A percentile compares a stretch with the other conserved stretches of the same genome.
Evolutionary conservation across 2,888 invertebrate species (phyloP).

Genomic region (Drosophila neotestacea): DNA sequence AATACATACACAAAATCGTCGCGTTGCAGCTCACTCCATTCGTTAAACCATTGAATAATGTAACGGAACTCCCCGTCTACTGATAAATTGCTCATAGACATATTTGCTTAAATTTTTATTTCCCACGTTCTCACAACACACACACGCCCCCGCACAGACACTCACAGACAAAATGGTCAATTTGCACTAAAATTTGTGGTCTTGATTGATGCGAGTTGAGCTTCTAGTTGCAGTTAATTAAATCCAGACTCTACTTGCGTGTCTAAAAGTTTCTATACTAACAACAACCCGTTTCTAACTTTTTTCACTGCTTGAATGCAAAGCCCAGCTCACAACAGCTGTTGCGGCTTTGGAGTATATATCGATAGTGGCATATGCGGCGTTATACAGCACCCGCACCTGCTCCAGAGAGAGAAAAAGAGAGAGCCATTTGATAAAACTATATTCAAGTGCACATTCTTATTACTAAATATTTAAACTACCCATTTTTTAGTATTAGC

Average conservation of each 20-base stretch:
- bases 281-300: constrained; percentile 67
- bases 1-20: constrained; percentile 93
- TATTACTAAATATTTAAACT: neutral
- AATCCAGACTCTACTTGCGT: constrained; percentile 21
- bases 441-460: neutral
- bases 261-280: constrained; percentile 62
- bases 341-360: constrained; percentile 41
- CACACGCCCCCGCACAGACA: constrained; percentile 50
- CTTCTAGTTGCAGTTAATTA: constrained; percentile 18
- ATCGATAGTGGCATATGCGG: constrained; percentile 48
- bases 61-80: constrained; percentile 92
- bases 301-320: constrained; percentile 51
- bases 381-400: constrained; percentile 38
- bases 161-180: constrained; percentile 17
- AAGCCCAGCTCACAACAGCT: constrained; percentile 71
- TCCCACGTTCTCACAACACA: constrained; percentile 33
- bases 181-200: constrained; percentile 12
- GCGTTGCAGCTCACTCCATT: constrained; percentile 95
- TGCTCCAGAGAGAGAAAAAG: neutral
- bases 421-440: neutral
- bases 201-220: constrained; percentile 7
- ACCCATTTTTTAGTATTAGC: neutral
- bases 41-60: constrained; percentile 94
- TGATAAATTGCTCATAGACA: constrained; percentile 87
- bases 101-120: constrained; percentile 65